phyloP scores from a whole-genome alignment of 37 sponge, comb jelly and placozoan species.

The Ephydatia muelleri region DNA sequence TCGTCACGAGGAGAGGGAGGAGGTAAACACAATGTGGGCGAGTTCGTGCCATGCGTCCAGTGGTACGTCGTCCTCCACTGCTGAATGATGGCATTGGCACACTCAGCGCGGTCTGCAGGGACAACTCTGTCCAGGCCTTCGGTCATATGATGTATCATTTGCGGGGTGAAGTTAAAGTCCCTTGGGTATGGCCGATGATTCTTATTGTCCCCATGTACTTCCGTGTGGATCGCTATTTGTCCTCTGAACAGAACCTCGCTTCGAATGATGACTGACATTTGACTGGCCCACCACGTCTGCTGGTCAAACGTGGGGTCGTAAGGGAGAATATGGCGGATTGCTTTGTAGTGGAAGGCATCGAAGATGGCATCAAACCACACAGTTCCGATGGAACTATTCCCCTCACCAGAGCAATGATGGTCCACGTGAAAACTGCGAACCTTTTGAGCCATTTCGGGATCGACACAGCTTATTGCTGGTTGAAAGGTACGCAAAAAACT shows the following conservation, averaged over 20 bases:
- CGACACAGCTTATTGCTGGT: neutral
- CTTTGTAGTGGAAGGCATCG: slow-evolving; percentile 10
- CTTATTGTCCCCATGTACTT: neutral
- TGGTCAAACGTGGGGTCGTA: neutral
- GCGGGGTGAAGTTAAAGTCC: neutral
- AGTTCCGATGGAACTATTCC: neutral
- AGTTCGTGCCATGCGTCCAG: neutral
- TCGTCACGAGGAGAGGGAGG: neutral
- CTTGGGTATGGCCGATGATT: slow-evolving; percentile 10
- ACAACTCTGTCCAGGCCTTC: neutral
- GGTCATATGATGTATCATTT: neutral
- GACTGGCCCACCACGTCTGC: neutral
- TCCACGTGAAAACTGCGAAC: neutral
- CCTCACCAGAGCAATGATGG: neutral
- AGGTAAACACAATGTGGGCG: slow-evolving; percentile 2
- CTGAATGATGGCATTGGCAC: neutral
- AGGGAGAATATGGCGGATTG: slow-evolving; percentile 7
- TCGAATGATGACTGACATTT: neutral
- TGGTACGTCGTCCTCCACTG: neutral
- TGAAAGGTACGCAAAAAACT: neutral
- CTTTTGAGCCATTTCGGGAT: neutral
- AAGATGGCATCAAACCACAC: slow-evolving; percentile 2
- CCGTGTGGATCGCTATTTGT: neutral
- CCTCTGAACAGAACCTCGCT: slow-evolving; percentile 4
- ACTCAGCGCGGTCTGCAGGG: neutral